phyloP scores from a whole-genome alignment of 2,113 vertebrate species.

The Phaethornis superciliosus region DNA sequence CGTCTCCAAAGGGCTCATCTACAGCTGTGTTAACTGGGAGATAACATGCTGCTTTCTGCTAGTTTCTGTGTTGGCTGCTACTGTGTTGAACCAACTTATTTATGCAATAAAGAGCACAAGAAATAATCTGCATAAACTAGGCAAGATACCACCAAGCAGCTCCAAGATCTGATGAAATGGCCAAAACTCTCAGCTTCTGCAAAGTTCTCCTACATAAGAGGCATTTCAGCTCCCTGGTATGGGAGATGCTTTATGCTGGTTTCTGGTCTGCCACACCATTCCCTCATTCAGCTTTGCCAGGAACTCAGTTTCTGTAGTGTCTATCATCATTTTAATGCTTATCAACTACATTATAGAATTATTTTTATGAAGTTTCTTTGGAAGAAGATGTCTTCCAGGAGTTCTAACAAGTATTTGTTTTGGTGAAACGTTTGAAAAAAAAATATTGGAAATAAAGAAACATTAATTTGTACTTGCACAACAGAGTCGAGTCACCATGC shows the following conservation, averaged over 20 bases:
- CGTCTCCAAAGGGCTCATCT: background rate
- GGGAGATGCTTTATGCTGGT: background rate
- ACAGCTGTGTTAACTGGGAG: background rate
- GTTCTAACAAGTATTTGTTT: background rate
- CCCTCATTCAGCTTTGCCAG: background rate
- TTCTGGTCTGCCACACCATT: background rate
- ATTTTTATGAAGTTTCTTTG: background rate
- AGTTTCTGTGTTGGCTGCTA: background rate
- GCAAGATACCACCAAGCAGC: background rate
- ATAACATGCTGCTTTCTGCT: background rate
- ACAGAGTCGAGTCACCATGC: background rate
- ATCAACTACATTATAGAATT: background rate
- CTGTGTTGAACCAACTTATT: background rate
- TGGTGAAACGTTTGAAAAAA: background rate
- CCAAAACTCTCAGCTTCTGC: background rate
- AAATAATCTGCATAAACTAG: background rate
- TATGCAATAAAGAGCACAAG: background rate
- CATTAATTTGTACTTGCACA: background rate
- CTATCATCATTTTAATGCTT: background rate
- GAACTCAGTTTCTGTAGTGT: background rate
- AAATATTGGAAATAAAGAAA: background rate
- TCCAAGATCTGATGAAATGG: background rate
- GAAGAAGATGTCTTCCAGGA: background rate
- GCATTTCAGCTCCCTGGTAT: background rate
- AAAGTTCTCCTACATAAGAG: background rate